Base-by-base conservation (phyloP, 2,888 invertebrate species). In the Peribatodes rhomboidaria region DNA sequence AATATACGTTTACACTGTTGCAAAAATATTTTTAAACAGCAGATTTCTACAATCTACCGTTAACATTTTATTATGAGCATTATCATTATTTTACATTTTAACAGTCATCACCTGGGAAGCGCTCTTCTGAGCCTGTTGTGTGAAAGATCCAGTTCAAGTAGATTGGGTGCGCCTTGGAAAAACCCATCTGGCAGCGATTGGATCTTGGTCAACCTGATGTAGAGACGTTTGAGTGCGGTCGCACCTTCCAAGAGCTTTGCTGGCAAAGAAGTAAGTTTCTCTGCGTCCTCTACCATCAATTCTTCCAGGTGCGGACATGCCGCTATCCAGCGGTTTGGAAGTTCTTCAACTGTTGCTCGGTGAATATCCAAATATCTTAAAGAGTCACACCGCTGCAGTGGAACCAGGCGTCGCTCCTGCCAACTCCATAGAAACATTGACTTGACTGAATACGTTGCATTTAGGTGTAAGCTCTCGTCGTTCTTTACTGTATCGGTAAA, bases 201-300 rank as follows among this genome's bases (percentile, higher is more conserved):
- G 1, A 50, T 16, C 4, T 11, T 13, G 11, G 33, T 35, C 4
- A 2, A 13, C 16, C 16, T 16, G 16, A 50, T 35, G 1, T 6
- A 18, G 13, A 50, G 35, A 18, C 18, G 33, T 31, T 50, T 18
- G 11, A 50, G 50, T 18, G 50, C n/a, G 11, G 16, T 50, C 11
- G 50, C 50, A 18, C 50, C 50, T 33, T 50, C 50, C 18, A 50
- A 13, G 1, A 50, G 35, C 6, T 50, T 50, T 11, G 18, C 50
- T 1, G 50, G 50, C 33, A 50, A 18, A 11, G 33, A 18, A 16
- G 16, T 18, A 7, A 35, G 33, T 18, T 16, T 1, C 1, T 33
- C 13, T 18, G 33, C 18, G 2, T 1, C 2, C 0, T 50, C 35
- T 6, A 50, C 6, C 1, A 1, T 35, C 4, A 50, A 9, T 2